Base-by-base conservation (phyloP, 2,888 invertebrate species). In the Bedellia somnulentella region DNA sequence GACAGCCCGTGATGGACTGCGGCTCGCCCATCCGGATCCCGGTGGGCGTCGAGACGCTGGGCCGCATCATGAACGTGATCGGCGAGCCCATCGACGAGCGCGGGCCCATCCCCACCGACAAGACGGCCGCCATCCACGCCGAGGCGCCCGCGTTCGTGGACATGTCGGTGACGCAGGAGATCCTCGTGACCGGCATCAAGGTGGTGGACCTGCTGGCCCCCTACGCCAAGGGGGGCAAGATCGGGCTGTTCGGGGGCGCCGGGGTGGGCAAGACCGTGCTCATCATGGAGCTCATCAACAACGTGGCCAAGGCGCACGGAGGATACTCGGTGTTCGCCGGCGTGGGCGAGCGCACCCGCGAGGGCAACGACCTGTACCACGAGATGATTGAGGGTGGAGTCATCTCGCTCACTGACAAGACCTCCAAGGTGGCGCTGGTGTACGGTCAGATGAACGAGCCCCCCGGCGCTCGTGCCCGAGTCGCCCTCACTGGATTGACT, bases 381-480 rank as follows among this genome's bases (percentile, higher is more conserved):
- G 95, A 96, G 77, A 96, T 96, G 95, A 95, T 94, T 67, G 93
- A 93, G 62, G 85, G 87, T 30, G 92, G 92, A 50, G 95, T 95
- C 42, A 94, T 95, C 57, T 91, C 91, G 17, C 77, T 95, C 8
- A 91, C 87, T 49, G 92, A 92, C 57, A 88, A 90, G 57, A 85
- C 85, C 17, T 95, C 94, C 5, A 96, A 96, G 76, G 93, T 93
- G 55, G 86, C 93, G 1, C 82, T 95, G 35, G 94, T 95, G 40
- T 96, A 93, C 50, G 95, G 95, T 27, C 95, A 95, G 78, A 95
- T 95, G 95, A 95, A 96, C 61, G 95, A 96, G 75, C 95, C 95
- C 24, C 95, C 95, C 34, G 95, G 95, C 44, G 94, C 95, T 30
- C 88, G 95, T 57, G 93, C 93, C 46, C 88, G 95, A 58, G 95